These are phyloP conservation scores for Paramisgurnus dabryanus DNA, from an alignment of 2,113 vertebrate species.

Conservation along the genomic window DNA sequence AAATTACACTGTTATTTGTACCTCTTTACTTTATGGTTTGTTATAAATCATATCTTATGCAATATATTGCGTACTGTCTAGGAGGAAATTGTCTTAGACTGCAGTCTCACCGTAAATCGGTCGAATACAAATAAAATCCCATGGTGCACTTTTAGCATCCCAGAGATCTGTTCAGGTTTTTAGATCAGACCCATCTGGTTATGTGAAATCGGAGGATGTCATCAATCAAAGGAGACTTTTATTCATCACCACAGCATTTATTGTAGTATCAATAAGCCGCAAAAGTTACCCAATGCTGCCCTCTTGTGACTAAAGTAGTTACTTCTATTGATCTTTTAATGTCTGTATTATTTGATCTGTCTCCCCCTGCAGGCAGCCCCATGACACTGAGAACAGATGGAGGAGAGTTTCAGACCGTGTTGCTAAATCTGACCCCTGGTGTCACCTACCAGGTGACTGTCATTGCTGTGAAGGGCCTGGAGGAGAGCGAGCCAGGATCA, in stretches of 20 bases:
- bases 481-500: conserved; percentile 88
- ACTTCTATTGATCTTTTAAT: neutral
- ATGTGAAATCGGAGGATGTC: conserved; percentile 2
- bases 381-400: conserved; percentile 80
- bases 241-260: conserved; percentile 2
- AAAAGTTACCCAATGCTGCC: conserved; percentile 53
- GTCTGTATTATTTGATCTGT: neutral
- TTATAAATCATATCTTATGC: neutral
- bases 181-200: conserved; percentile 12
- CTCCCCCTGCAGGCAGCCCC: conserved; percentile 74
- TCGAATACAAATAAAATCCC: neutral
- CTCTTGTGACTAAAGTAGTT: conserved; percentile 54
- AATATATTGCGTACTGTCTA: conserved; percentile 6
- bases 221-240: conserved; percentile 27
- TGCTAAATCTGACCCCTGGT: conserved; percentile 85
- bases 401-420: conserved; percentile 74
- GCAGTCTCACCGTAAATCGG: neutral
- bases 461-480: conserved; percentile 83
- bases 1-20: conserved; percentile 26
- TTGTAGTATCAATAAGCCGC: neutral
- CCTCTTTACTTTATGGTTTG: conserved; percentile 19
- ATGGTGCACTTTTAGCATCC: conserved; percentile 26
- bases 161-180: conserved; percentile 24
- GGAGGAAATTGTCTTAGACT: neutral
- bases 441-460: conserved; percentile 84